phyloP scores from a whole-genome alignment of 2,113 vertebrate genomes.

The Empidonax alnorum region DNA sequence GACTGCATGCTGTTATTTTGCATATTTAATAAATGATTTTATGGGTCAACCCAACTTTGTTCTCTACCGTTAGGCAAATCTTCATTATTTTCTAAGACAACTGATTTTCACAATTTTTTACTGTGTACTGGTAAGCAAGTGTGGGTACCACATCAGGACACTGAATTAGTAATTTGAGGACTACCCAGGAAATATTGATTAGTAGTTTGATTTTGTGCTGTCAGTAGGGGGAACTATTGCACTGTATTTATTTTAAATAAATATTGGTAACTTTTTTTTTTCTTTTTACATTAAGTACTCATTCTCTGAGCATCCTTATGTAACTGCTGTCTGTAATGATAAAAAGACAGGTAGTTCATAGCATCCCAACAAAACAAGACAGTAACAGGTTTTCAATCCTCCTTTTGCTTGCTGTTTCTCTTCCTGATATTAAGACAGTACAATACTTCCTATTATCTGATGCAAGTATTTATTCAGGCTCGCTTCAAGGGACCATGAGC shows the following conservation, averaged over 20 bases:
- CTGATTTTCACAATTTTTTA: background rate
- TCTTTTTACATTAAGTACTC: background rate
- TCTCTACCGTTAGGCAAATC: background rate
- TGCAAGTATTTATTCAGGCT: background rate
- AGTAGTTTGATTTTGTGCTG: background rate
- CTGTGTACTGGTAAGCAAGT: background rate
- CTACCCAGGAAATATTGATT: background rate
- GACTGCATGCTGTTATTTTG: background rate
- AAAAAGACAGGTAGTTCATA: background rate
- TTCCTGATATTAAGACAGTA: background rate
- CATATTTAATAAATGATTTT: background rate
- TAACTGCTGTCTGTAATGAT: background rate
- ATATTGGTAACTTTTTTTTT: background rate
- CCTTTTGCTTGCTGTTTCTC: background rate
- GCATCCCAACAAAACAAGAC: background rate
- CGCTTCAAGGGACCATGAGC: background rate
- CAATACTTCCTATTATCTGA: background rate
- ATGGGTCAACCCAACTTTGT: background rate
- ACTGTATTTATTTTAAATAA: background rate
- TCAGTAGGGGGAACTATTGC: slow-evolving; percentile 68
- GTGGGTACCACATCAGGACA: background rate
- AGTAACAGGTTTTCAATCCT: background rate
- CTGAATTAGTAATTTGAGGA: background rate
- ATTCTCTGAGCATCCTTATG: background rate
- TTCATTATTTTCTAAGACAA: background rate